Conservation (phyloP, 2,888 invertebrate species). For the Malachius bipustulatus region DNA sequence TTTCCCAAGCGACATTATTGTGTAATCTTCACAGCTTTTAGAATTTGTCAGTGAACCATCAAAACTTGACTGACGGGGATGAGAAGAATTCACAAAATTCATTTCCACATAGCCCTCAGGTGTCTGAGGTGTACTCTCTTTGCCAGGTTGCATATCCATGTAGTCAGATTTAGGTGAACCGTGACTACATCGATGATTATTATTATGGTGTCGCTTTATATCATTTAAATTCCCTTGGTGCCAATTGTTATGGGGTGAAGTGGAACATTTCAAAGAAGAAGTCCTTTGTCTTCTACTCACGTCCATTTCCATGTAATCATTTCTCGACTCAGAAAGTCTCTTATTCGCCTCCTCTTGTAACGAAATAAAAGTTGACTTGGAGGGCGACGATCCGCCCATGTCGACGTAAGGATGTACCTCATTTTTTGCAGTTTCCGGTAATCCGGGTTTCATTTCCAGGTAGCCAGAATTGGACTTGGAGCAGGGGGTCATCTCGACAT, state of each 20-base stretch:
- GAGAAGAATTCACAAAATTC: constrained; percentile 40
- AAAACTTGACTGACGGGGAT: constrained; percentile 29
- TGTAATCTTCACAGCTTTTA: constrained; percentile 38
- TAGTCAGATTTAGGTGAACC: constrained; percentile 24
- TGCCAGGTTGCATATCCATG: constrained; percentile 36
- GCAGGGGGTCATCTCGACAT: constrained; percentile 50
- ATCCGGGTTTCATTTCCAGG: constrained; percentile 37
- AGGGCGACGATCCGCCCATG: constrained; percentile 19
- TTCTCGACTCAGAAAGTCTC: constrained; percentile 9
- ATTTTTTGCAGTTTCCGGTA: constrained; percentile 20
- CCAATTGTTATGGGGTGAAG: constrained; percentile 14
- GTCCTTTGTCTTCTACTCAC: constrained; percentile 14
- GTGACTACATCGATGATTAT: too few relatives aligned
- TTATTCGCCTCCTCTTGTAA: constrained; percentile 8
- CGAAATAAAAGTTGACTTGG: constrained; percentile 8
- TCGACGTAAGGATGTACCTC: constrained; percentile 34
- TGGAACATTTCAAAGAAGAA: constrained; percentile 4
- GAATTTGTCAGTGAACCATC: constrained; percentile 24
- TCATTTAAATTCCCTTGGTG: constrained; percentile 23
- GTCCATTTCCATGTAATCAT: constrained; percentile 37
- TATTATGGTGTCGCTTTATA: too few relatives aligned
- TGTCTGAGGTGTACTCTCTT: constrained; percentile 27
- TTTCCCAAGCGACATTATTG: constrained; percentile 39
- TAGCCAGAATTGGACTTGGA: constrained; percentile 32
- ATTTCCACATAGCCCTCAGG: constrained; percentile 56